Evolutionary conservation across 2,113 vertebrate genomes (phyloP), one percentile per base, ranked within the genome.

Genomic region (Callipepla squamata): DNA sequence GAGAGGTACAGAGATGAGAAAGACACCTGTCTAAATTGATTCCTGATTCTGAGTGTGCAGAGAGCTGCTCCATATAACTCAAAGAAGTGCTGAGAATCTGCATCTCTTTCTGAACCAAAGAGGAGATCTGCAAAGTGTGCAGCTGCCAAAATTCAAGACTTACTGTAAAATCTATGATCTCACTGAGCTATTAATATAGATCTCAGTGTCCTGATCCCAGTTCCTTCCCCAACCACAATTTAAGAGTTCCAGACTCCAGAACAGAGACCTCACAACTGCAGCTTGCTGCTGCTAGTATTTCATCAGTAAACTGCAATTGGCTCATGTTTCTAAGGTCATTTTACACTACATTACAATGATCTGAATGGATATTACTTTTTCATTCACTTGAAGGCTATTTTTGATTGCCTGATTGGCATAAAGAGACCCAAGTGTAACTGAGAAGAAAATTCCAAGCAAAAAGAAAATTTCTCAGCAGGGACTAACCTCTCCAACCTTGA

Each of bases 381-480:
- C 53, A 62, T 73, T 89, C 88, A 91, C 26, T 93, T 90, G 34
- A 85, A 40, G 48, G 48, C 44, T 76, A 75, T 68, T 94, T 94
- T 36, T 6, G 1, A 58, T 78, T 78, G 44, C 23, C 28, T 79
- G 40, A 92, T 67, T 45, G 44, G 40, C 48, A 89, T 79, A 53
- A 53, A 66, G 53, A 89, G 48, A 72, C 48, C 48, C 0, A 1
- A 86, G 42, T 14, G 20, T 42, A 81, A 89, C 62, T 32, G 77
- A 82, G 62, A 77, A 93, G 86, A 23, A 85, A 26, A 73, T 58
- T 75, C 42, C 66, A 85, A 85, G 48, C 40, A 40, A 40, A 40
- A 40, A 40, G 40, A 40, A 40, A 40, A 40, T 40, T 12, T 14
- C 55, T 80, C 59, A 83, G 63, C 81, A 80, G 45, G 48, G 23